Evolutionary conservation across 2,113 vertebrate genomes (phyloP), one percentile per base, ranked within the genome.

Genomic region (Tetrax tetrax): DNA sequence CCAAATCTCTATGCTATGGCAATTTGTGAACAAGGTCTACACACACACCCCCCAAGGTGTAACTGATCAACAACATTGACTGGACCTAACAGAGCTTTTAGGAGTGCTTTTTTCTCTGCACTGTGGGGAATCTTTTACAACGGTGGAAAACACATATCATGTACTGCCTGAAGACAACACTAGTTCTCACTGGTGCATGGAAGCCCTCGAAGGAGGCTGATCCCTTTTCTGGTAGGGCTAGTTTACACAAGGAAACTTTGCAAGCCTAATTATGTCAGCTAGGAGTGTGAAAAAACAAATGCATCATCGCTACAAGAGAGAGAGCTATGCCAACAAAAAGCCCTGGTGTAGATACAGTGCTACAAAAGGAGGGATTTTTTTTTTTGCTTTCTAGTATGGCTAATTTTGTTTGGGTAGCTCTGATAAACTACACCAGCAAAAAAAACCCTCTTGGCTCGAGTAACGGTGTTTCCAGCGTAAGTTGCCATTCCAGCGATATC

Each of bases 381-480:
- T 69, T 61, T 56, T 82, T 86, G 71, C 69, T 82, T 93, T 74
- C 79, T 51, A n/a, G 31, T 72, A 59, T 27, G 80, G 66, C 66
- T 65, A 33, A 74, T 87, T 88, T 87, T 63, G 59, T 90, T 94
- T 91, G 84, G 66, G 93, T 82, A 85, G 89, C 78, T 72, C 74
- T 2, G 47, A 91, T 94, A 96, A 96, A 91, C 75, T 74, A 70
- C 59, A 90, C 50, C 41, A 89, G 65, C 57, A 37, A 83, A 95
- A 96, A 78, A 91, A 91, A 96, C 83, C 28, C 23, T 88, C 93
- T 96, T 97, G 95, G 95, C 95, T 88, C 3, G 0, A 69, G 23
- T 22, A 66, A 72, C 57, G 51, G 28, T 80, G 78, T 96, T 96
- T 96, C 95, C 90, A 96, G 89, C 1, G 1, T 3, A 69, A 84